Evolutionary conservation across 2,797 vertebrate genomes (phyloP), one percentile per base, ranked within the genome.

Genomic region (Poliocrania exsul): DNA sequence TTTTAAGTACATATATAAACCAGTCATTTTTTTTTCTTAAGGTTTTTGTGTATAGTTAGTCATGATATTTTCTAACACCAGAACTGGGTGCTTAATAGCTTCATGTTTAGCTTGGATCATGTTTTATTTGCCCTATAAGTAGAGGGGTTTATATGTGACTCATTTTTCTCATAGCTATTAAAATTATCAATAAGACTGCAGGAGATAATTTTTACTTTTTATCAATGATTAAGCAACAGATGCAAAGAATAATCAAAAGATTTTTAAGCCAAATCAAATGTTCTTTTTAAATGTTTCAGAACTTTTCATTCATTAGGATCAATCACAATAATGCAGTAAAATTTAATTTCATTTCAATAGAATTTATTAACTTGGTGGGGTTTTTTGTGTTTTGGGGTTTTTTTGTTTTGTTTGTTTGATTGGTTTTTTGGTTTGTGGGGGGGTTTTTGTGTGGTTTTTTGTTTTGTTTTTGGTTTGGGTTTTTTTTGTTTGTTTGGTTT

Each of bases 391-490:
- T 40, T 40, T 16, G 40, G 40, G 49, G 13, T 15, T 26, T 49
- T 16, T 49, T 49, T 25, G 18, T 15, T 24, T 47, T 25, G 15
- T 50, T 50, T 28, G 26, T 1, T 8, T 60, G 40, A 16, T 40
- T 40, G 40, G 40, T 40, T 40, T 40, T 40, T n/a, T n/a, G n/a
- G 40, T 16, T 40, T 16, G 40, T 16, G 16, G 40, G 40, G 40
- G 38, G n/a, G 0, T 29, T 16, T 3, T 6, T 31, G 13, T 20
- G 11, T 0, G 5, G 1, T 13, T 49, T 49, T 13, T 18, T 44
- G 15, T 44, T 18, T 40, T 40, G n/a, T n/a, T n/a, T n/a, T n/a
- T n/a, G 40, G 9, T 40, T 16, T 15, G 40, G 49, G 13, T 15
- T 26, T 49, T 16, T 49, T 49, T 25, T 25, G 15, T 50, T 50